Percentiles rank a stretch among this genome's conserved stretches.
These are phyloP conservation scores for Oxyura jamaicensis DNA, from an alignment of 2,113 vertebrate species.

Conservation along the genomic window DNA sequence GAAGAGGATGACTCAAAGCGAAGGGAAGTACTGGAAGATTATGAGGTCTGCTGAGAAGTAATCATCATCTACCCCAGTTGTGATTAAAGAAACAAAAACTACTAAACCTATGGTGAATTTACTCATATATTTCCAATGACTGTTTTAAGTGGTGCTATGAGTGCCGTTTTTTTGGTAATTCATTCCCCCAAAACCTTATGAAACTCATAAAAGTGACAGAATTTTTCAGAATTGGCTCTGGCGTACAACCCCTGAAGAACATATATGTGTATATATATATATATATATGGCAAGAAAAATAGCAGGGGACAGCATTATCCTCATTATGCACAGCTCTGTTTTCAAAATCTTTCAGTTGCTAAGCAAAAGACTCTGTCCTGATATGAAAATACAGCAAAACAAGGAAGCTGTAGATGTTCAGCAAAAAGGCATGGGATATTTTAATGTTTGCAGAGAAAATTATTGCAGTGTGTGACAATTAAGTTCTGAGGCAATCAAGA, in stretches of 20 bases:
- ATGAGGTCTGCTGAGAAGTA: not conserved
- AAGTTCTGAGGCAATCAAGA: not conserved
- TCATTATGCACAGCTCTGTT: not conserved
- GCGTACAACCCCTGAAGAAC: not conserved
- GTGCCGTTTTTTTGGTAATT: not conserved
- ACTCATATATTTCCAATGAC: not conserved
- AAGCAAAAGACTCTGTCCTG: not conserved
- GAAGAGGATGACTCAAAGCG: not conserved
- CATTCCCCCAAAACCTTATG: not conserved
- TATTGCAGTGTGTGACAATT: not conserved
- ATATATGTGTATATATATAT: not conserved
- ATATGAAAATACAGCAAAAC: constrained; percentile 6
- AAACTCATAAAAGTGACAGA: not conserved
- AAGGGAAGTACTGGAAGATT: not conserved
- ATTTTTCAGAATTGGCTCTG: not conserved
- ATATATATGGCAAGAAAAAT: not conserved
- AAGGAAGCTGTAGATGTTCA: constrained; percentile 14
- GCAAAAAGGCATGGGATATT: not conserved
- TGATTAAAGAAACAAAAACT: not conserved
- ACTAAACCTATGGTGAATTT: not conserved
- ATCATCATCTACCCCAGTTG: not conserved
- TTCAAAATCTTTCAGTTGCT: not conserved
- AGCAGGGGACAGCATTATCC: not conserved
- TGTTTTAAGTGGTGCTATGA: not conserved
- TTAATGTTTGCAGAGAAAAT: not conserved